Evolutionary conservation across 2,113 vertebrate species (phyloP), one percentile per base, ranked within the genome.

Genomic region (Zosterops japonicus): DNA sequence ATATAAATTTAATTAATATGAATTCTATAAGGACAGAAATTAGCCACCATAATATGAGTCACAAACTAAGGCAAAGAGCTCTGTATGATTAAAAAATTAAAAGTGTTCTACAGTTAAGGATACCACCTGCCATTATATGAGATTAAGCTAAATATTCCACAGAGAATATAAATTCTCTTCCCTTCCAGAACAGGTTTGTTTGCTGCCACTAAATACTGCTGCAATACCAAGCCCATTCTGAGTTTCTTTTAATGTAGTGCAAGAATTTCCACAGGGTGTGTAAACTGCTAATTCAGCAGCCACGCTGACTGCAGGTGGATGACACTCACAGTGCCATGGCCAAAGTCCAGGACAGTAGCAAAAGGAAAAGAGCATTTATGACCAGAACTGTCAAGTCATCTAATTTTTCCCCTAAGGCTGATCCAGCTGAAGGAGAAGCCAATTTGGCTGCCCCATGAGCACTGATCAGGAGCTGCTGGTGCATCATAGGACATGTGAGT

Each of bases 241-340:
- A 69, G 41, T 36, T 83, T 55, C n/a, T 64, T 86, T 76, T 75
- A 70, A 67, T 36, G 8, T 35, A 18, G 20, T 56, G n/a, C 25
- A 49, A 36, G n/a, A 65, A 61, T 41, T 49, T 59, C 57, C 27
- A 77, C 14, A 41, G 31, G 7, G 8, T 33, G 53, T 68, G 28
- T 53, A 68, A 79, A 83, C 1, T 71, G 46, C 25, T 55, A 63
- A 75, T 70, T 74, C 74, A 84, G 56, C 72, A 89, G 33, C 12
- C 25, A 71, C 0, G 0, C 15, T 22, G 1, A 1, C 19, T 2
- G 1, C 5, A 60, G 41, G 64, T 2, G 0, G 39, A 61, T 50
- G 42, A 70, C 55, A 42, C 7, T 4, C 49, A 44, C 36, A 55
- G 31, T 14, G 13, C 50, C 27, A 49, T 0, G 0, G 83, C n/a